Conservation (phyloP, 2,797 vertebrate species). For the Okamejei kenojei region DNA sequence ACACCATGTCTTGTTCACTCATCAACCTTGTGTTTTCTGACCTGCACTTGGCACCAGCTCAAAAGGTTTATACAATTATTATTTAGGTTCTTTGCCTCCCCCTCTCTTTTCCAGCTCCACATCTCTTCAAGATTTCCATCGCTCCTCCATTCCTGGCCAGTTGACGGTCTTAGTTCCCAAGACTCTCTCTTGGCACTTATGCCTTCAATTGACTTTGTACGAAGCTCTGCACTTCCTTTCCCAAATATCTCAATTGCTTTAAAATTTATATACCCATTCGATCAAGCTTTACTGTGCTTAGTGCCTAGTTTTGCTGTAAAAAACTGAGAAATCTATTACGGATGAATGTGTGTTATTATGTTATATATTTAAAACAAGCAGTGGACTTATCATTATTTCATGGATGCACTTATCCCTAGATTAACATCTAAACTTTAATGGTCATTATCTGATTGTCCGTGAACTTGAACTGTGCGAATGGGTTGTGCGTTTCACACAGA, state of each 20-base stretch:
- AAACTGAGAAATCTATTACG: not conserved
- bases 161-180: too few relatives aligned
- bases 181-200: not conserved
- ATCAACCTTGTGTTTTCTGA: not conserved
- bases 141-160: not conserved
- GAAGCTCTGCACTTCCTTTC: not conserved
- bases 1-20: not conserved
- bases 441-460: too few relatives aligned
- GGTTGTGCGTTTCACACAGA: not conserved
- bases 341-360: not conserved
- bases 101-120: not conserved
- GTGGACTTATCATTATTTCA: not conserved
- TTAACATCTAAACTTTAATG: too few relatives aligned
- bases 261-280: not conserved
- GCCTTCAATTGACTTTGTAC: not conserved
- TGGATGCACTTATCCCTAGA: not conserved
- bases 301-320: not conserved
- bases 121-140: not conserved
- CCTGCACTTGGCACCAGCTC: not conserved
- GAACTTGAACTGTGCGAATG: not conserved
- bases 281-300: not conserved
- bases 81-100: not conserved
- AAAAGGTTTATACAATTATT: not conserved
- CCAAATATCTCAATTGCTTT: not conserved
- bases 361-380: not conserved